Evolutionary conservation across 2,113 vertebrate species (phyloP), one percentile per base, ranked within the genome.

Genomic region (Syngnathus typhle): DNA sequence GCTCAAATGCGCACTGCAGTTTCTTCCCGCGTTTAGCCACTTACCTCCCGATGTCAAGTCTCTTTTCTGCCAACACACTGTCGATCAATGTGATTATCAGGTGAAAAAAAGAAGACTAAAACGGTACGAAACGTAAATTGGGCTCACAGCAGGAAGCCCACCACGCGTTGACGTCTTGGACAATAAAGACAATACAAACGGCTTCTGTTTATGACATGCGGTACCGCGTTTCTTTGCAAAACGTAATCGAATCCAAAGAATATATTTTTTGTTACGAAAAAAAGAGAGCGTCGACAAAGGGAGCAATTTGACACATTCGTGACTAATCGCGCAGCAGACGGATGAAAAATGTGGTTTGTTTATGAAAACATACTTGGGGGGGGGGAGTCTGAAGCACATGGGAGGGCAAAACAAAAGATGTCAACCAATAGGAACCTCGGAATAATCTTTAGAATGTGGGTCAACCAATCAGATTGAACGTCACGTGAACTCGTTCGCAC

Each of bases 301-400:
- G 75, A 69, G 59, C 71, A 60, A 13, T 7, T 58, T 49, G 65
- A 55, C 74, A 71, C 55, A 19, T 21, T 43, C 19, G 55, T 60
- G 67, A 54, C 54, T 60, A 4, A 60, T 38, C 54, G 74, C 64
- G 7, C 21, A 47, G 37, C 52, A 65, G 65, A 60, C 60, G 62
- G 64, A 75, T 75, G 58, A 70, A 77, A 79, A 73, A 79, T 78
- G 49, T 47, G 64, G 71, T 86, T 88, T 91, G 88, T 90, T 91
- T 90, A 91, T 82, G 69, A 87, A 86, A 85, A 86, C 86, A 84
- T 85, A 63, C 82, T 43, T 77, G 67, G 80, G 77, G 85, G 80
- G 77, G 85, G 88, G 85, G 88, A 87, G 84, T 85, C 67, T 76
- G 70, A 64, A 49, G 44, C 74, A 65, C 49, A 44, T 78, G 82